Conservation (phyloP, 2,113 vertebrate species). For the Sebastes schlegelii region DNA sequence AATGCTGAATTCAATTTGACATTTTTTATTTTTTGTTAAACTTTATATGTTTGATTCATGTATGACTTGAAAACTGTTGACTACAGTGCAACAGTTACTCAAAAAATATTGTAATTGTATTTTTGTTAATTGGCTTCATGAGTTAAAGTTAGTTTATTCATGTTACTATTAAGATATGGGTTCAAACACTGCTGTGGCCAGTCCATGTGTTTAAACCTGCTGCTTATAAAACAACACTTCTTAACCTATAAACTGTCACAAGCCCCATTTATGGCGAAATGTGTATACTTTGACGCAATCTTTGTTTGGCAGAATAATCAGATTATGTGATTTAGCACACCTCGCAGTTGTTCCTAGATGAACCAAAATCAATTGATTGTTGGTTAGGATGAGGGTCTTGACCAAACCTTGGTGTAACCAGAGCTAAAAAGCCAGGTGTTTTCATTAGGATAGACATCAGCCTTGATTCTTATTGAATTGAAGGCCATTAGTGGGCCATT, state of each 20-base stretch:
- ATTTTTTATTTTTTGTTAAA: neutral
- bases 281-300: constrained; percentile 1
- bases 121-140: neutral
- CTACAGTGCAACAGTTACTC: neutral
- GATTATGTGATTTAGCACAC: constrained; percentile 18
- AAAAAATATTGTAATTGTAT: neutral
- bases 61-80: neutral
- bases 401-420: constrained; percentile 13
- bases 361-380: constrained; percentile 54
- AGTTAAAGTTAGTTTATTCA: neutral
- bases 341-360: constrained; percentile 7
- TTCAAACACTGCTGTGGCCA: neutral
- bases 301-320: constrained; percentile 12
- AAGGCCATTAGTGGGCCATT: constrained; percentile 65
- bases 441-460: constrained; percentile 57
- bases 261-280: neutral
- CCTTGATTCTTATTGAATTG: constrained; percentile 70
- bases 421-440: constrained; percentile 55
- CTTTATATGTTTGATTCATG: neutral
- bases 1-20: neutral
- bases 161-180: neutral
- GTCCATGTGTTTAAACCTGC: neutral
- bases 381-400: constrained; percentile 35
- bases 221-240: constrained; percentile 7
- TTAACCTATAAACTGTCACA: constrained; percentile 23